Evolutionary conservation across 2,888 invertebrate species (phyloP).

Genomic region (Apantesis nais): DNA sequence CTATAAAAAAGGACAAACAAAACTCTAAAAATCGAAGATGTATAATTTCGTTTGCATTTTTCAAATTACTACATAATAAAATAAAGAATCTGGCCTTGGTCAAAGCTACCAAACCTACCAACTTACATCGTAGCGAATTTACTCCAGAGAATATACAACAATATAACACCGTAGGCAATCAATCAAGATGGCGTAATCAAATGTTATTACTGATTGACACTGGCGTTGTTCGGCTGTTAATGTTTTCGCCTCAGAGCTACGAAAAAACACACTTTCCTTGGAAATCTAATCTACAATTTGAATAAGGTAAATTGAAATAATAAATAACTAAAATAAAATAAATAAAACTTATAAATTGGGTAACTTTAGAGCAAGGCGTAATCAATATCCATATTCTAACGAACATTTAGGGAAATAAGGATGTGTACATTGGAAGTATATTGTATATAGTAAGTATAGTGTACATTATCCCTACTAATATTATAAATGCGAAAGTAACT

Average conservation of each 20-base stretch:
- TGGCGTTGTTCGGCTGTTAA: background rate
- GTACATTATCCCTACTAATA: too few relatives aligned
- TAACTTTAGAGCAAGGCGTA: background rate
- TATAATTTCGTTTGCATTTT: background rate
- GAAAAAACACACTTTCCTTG: background rate
- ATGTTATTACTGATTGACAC: constrained; percentile 15
- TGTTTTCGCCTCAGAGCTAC: background rate
- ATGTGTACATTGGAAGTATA: background rate
- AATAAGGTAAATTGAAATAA: background rate
- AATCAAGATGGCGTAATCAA: constrained; percentile 8
- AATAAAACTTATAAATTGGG: background rate
- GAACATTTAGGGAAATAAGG: too few relatives aligned
- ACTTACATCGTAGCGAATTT: background rate
- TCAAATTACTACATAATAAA: constrained; percentile 1
- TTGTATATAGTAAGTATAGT: too few relatives aligned
- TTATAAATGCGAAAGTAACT: too few relatives aligned
- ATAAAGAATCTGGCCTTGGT: background rate
- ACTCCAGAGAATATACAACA: constrained; percentile 1
- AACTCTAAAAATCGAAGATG: too few relatives aligned
- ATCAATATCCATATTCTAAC: background rate
- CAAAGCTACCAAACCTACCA: background rate
- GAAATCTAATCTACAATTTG: background rate
- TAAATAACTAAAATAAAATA: background rate
- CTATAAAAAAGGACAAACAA: too few relatives aligned
- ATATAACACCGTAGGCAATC: constrained; percentile 14